Percentiles rank a stretch among this genome's conserved stretches.
Conservation (phyloP, 2,113 vertebrate genomes). For the Pimephales promelas region DNA sequence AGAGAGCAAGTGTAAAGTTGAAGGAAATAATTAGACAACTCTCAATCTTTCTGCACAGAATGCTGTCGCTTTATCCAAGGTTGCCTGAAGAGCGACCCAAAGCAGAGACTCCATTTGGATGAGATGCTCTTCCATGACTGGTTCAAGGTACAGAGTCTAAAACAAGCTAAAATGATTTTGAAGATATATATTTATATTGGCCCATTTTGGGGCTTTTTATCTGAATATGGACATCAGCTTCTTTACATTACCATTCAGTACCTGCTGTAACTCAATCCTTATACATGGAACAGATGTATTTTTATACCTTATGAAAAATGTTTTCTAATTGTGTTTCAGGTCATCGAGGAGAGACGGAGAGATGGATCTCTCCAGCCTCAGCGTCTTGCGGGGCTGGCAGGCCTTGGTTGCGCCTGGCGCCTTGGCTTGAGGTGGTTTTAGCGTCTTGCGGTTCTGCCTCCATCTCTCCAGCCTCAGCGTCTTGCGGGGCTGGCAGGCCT, state of each 20-base stretch:
- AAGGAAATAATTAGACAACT: neutral
- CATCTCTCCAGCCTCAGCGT: neutral
- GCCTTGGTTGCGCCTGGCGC: no score
- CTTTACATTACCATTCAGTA: neutral
- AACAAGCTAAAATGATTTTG: neutral
- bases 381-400: no score
- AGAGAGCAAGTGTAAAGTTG: neutral
- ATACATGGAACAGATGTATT: no score
- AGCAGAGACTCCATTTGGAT: neutral
- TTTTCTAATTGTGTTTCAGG: neutral
- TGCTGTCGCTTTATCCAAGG: neutral
- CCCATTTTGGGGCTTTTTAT: neutral
- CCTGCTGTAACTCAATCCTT: no score
- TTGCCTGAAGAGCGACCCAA: neutral
- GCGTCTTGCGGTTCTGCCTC: no score
- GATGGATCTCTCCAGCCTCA: no score
- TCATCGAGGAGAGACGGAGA: neutral
- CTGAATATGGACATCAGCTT: neutral
- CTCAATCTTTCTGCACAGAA: neutral
- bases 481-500: neutral
- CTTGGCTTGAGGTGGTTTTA: no score
- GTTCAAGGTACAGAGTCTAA: neutral
- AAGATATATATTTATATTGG: neutral
- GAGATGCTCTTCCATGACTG: neutral
- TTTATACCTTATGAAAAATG: no score